phyloP scores from a whole-genome alignment of 1,140 invertebrate species.

The Metopolophium dirhodum region DNA sequence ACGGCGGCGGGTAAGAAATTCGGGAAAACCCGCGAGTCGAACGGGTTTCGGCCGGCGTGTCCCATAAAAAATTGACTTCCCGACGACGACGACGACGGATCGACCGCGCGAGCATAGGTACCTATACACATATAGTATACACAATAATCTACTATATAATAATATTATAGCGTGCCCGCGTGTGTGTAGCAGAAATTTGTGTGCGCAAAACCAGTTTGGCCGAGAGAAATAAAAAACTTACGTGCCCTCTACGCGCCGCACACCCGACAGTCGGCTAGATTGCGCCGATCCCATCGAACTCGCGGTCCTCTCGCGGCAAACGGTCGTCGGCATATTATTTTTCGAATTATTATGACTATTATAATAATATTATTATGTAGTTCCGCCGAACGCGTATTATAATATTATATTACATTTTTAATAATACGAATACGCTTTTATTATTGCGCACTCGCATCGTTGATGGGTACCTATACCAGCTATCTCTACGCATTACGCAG shows the following conservation, averaged over 20 bases:
- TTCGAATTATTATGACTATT: neutral
- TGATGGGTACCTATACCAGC: no score
- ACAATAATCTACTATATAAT: no score
- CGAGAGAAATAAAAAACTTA: constrained; percentile 11
- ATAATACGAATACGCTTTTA: neutral
- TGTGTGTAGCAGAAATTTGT: constrained; percentile 13
- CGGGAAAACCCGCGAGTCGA: neutral
- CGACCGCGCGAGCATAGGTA: neutral
- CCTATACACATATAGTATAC: no score
- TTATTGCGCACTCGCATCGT: neutral
- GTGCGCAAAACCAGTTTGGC: constrained; percentile 14
- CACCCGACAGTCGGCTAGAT: neutral
- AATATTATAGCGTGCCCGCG: no score
- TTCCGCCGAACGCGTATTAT: neutral
- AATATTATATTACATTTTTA: neutral
- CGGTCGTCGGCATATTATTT: neutral
- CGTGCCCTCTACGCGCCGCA: neutral
- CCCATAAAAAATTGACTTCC: constrained; percentile 21
- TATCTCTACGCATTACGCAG: neutral
- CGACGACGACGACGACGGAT: neutral
- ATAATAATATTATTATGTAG: neutral
- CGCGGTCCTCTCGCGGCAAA: neutral
- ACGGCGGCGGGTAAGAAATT: neutral
- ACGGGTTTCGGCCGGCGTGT: constrained; percentile 37
- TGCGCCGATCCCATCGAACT: neutral